Conservation (phyloP, 2,797 vertebrate genomes). For the Geotrypetes seraphini region DNA sequence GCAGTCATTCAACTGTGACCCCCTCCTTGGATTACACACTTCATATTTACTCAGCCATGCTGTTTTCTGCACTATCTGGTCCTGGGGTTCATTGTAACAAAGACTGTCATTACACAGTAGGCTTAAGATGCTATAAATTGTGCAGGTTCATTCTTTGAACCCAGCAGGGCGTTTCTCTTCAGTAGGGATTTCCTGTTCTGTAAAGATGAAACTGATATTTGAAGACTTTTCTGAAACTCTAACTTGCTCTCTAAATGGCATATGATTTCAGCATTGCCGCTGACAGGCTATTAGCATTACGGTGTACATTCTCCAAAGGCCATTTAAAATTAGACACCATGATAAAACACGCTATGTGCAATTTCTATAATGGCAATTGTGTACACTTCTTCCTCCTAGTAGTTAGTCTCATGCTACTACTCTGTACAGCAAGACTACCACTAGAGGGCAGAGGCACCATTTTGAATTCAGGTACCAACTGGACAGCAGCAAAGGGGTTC, state of each 20-base stretch:
- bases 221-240: not conserved
- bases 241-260: not conserved
- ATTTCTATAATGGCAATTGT: too few species aligned
- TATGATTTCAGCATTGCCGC: not conserved
- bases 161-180: constrained; percentile 4
- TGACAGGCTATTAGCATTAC: not conserved
- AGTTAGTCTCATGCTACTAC: too few species aligned
- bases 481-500: too few species aligned
- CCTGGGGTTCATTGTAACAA: constrained; percentile 5
- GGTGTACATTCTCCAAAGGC: too few species aligned
- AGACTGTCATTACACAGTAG: not conserved
- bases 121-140: constrained; percentile 9
- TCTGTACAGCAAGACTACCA: too few species aligned
- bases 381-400: too few species aligned
- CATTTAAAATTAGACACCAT: too few species aligned
- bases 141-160: constrained; percentile 1
- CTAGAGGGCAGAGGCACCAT: too few species aligned
- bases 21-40: too few species aligned
- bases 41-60: not conserved
- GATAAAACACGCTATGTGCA: too few species aligned
- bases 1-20: constrained; percentile 11
- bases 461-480: too few species aligned
- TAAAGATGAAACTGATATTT: constrained; percentile 16
- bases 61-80: not conserved
- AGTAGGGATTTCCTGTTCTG: constrained; percentile 10